Conservation (phyloP, 2,888 invertebrate genomes). For the Euphydryas editha region DNA sequence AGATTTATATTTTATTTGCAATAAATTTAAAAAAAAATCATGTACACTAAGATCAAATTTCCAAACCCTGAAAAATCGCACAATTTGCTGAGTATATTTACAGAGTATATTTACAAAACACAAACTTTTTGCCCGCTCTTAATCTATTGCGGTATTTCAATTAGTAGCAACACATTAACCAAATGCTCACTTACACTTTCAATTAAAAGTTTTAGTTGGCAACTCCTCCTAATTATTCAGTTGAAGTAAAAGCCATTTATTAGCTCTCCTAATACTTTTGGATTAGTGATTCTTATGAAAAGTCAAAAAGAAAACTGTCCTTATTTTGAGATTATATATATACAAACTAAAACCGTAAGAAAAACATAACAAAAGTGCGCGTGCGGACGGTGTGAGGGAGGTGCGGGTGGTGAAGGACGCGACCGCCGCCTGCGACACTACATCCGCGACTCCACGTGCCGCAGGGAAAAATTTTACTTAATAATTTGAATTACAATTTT, state of each 20-base stretch:
- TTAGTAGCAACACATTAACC: slow-evolving; percentile 13
- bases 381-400: too few species aligned
- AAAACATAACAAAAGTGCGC: too few species aligned
- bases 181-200: slow-evolving; percentile 23
- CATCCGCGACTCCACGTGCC: too few species aligned
- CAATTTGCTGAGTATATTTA: neutral
- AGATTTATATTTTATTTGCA: too few species aligned
- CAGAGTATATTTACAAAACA: neutral
- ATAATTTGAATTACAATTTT: too few species aligned
- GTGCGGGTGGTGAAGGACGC: too few species aligned
- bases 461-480: too few species aligned
- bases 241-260: slow-evolving; percentile 17
- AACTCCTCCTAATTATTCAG: slow-evolving; percentile 24
- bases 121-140: slow-evolving; percentile 1
- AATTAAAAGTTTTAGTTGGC: slow-evolving; percentile 37
- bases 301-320: neutral
- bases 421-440: too few species aligned
- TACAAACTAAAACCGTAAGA: too few species aligned
- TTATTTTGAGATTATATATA: neutral
- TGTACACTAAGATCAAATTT: too few species aligned
- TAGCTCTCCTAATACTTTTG: neutral
- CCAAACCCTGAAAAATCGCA: neutral
- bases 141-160: slow-evolving; percentile 14
- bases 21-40: too few species aligned
- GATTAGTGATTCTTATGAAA: neutral